phyloP scores from a whole-genome alignment of 2,113 vertebrate species.

The Okapia johnstoni region DNA sequence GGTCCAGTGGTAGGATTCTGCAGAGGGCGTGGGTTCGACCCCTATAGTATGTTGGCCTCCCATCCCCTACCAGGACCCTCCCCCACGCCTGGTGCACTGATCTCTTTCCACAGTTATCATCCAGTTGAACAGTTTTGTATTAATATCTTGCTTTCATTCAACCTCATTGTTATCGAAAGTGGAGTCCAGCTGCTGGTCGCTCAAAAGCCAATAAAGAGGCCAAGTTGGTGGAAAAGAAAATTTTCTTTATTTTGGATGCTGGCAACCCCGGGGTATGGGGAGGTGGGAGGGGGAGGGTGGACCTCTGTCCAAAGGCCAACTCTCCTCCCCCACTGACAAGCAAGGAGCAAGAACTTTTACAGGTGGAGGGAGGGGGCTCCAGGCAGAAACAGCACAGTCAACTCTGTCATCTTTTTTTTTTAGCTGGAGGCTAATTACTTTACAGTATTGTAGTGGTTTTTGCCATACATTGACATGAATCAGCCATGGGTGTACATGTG shows the following conservation, averaged over 20 bases:
- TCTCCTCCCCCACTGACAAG: not conserved
- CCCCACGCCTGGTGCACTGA: accelerated
- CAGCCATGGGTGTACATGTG: no score
- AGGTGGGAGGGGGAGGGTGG: not conserved
- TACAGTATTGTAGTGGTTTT: no score
- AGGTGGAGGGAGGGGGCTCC: not conserved
- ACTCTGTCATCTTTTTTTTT: not conserved
- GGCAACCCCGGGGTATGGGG: accelerated
- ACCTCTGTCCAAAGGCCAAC: not conserved
- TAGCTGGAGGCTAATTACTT: no score
- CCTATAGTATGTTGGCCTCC: not conserved
- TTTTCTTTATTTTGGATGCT: not conserved
- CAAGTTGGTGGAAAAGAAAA: not conserved
- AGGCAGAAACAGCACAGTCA: not conserved
- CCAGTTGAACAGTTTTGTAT: not conserved
- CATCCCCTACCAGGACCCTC: accelerated
- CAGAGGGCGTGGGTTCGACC: no score
- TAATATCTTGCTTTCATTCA: not conserved
- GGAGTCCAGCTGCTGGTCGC: not conserved
- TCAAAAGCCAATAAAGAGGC: not conserved
- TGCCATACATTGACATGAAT: no score
- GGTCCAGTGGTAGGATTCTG: no score
- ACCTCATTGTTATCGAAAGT: not conserved
- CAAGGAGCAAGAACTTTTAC: not conserved
- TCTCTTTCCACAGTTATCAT: not conserved